These are phyloP conservation scores for Neopelma chrysocephalum DNA, from an alignment of 2,797 vertebrate genomes.

Conservation along the genomic window DNA sequence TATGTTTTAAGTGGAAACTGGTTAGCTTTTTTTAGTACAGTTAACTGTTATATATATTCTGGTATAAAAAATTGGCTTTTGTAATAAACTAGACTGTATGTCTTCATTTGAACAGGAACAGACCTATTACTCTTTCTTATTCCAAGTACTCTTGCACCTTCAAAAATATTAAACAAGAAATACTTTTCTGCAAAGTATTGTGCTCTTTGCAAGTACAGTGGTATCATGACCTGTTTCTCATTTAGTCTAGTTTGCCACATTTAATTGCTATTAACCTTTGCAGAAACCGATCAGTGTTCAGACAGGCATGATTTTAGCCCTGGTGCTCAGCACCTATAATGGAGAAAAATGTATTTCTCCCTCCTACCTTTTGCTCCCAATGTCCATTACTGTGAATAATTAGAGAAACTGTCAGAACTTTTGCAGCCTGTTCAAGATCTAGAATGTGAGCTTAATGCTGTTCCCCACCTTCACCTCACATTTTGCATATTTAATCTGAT, in stretches of 20 bases:
- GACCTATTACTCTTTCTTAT: slow-evolving; percentile 27
- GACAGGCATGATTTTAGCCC: slow-evolving; percentile 85
- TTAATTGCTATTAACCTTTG: slow-evolving; percentile 93
- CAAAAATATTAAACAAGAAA: slow-evolving; percentile 70
- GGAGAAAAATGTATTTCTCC: slow-evolving; percentile 79
- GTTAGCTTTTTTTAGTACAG: background rate
- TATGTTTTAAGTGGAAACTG: background rate
- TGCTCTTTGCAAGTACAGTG: slow-evolving; percentile 78
- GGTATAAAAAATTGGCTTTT: background rate
- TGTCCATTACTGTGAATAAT: slow-evolving; percentile 83
- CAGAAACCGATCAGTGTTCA: slow-evolving; percentile 84
- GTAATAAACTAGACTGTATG: background rate
- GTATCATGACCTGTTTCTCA: slow-evolving; percentile 82
- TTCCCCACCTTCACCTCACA: slow-evolving; percentile 75
- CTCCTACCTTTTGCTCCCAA: slow-evolving; percentile 76
- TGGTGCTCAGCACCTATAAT: slow-evolving; percentile 78
- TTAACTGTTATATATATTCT: background rate
- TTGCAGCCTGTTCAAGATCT: slow-evolving; percentile 70
- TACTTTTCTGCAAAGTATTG: slow-evolving; percentile 66
- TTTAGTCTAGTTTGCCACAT: slow-evolving; percentile 85
- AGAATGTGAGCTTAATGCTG: slow-evolving; percentile 67
- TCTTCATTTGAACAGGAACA: slow-evolving; percentile 33
- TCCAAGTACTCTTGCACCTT: slow-evolving; percentile 38
- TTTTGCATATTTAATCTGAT: slow-evolving; percentile 80
- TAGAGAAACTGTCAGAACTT: slow-evolving; percentile 81